Conservation (phyloP, 1,140 invertebrate genomes). For the Liolophura sinensis region DNA sequence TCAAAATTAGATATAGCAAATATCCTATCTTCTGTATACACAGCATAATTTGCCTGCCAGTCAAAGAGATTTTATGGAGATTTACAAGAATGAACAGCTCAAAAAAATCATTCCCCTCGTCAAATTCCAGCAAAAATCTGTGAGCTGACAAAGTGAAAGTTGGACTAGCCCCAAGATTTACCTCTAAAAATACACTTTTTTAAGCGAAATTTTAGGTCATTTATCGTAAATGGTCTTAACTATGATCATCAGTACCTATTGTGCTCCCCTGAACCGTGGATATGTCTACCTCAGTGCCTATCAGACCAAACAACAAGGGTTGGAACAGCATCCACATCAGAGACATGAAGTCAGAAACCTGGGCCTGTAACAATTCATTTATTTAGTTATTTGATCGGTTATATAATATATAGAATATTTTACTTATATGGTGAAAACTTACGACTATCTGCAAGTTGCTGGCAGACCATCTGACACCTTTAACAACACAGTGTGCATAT, state of each 20-base stretch:
- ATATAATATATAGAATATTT: too few species aligned
- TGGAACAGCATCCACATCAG: conserved; percentile 90
- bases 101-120: not conserved
- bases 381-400: too few species aligned
- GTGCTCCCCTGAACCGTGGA: conserved; percentile 38
- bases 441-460: too few species aligned
- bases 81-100: not conserved
- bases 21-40: too few species aligned
- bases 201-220: not conserved
- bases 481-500: too few species aligned
- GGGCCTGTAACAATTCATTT: too few species aligned
- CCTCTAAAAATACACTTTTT: not conserved
- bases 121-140: not conserved
- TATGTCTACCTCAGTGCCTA: conserved; percentile 78
- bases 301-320: conserved; percentile 89
- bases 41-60: too few species aligned
- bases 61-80: too few species aligned
- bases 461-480: too few species aligned
- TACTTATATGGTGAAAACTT: too few species aligned
- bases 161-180: not conserved
- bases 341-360: too few species aligned
- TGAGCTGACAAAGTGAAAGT: not conserved
- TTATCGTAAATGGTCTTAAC: too few species aligned
- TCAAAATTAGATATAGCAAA: not conserved
- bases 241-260: conserved; percentile 37